phyloP scores from a whole-genome alignment of 2,113 vertebrate genomes.

The Canis aureus region DNA sequence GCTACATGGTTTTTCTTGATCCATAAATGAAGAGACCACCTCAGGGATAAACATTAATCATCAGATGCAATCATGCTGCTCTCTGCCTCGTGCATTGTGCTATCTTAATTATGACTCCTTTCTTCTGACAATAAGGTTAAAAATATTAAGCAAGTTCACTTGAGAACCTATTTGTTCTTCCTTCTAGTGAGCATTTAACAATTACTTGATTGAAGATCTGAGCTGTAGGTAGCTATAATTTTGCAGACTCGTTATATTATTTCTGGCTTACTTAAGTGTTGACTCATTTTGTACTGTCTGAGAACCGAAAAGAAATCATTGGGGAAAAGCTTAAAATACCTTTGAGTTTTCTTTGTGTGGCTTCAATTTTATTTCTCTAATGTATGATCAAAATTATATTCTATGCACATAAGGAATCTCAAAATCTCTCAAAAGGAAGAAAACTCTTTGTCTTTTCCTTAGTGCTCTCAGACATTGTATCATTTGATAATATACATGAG shows the following conservation, averaged over 20 bases:
- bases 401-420: slow-evolving; percentile 18
- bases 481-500: slow-evolving; percentile 85
- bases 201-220: slow-evolving; percentile 79
- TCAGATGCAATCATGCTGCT: neutral
- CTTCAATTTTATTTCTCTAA: slow-evolving; percentile 73
- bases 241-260: slow-evolving; percentile 71
- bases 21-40: neutral
- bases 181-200: slow-evolving; percentile 75
- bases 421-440: slow-evolving; percentile 57
- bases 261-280: slow-evolving; percentile 76
- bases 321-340: slow-evolving; percentile 80
- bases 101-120: slow-evolving; percentile 70
- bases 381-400: slow-evolving; percentile 65
- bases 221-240: slow-evolving; percentile 71
- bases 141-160: slow-evolving; percentile 69
- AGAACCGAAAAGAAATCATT: slow-evolving; percentile 70
- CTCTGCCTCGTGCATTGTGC: neutral
- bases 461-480: slow-evolving; percentile 74
- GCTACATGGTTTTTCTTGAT: neutral
- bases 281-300: slow-evolving; percentile 78
- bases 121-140: slow-evolving; percentile 73
- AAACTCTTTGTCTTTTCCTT: slow-evolving; percentile 51
- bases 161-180: slow-evolving; percentile 69
- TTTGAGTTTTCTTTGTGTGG: slow-evolving; percentile 69
- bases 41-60: slow-evolving; percentile 47